Conservation (phyloP, 2,113 vertebrate genomes). For the Leuciscus idus region DNA sequence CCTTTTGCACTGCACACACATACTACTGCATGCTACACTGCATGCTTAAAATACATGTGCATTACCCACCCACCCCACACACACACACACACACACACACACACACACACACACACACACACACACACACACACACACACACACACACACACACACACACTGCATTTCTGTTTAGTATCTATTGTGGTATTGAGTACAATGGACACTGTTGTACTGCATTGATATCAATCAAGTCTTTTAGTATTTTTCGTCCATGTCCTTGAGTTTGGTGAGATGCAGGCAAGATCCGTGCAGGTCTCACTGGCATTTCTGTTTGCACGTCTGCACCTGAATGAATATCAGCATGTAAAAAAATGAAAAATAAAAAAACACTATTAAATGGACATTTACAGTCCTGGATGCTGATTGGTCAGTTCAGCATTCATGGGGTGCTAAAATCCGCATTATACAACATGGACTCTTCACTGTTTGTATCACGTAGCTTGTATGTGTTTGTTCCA, state of each 20-base stretch:
- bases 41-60: conserved; percentile 15
- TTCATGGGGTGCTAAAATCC: neutral
- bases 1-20: neutral
- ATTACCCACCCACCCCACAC: neutral
- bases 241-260: neutral
- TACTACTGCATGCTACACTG: neutral
- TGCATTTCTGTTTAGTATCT: neutral
- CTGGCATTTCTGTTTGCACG: neutral
- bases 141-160: neutral
- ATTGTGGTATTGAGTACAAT: neutral
- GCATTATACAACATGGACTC: neutral
- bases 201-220: neutral
- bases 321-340: neutral
- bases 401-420: conserved; percentile 21
- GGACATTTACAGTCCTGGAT: neutral
- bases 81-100: too few species aligned
- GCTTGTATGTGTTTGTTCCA: neutral
- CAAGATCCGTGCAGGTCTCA: neutral
- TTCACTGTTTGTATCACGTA: neutral
- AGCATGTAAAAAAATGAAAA: neutral
- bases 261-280: neutral
- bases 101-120: too few species aligned
- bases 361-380: neutral
- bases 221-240: neutral
- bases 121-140: too few species aligned